A percentile compares a stretch with the other conserved stretches of the same genome.
These are phyloP conservation scores for Siderastrea radians DNA, from an alignment of 92 coral and sea anemone genomes.

Conservation along the genomic window DNA sequence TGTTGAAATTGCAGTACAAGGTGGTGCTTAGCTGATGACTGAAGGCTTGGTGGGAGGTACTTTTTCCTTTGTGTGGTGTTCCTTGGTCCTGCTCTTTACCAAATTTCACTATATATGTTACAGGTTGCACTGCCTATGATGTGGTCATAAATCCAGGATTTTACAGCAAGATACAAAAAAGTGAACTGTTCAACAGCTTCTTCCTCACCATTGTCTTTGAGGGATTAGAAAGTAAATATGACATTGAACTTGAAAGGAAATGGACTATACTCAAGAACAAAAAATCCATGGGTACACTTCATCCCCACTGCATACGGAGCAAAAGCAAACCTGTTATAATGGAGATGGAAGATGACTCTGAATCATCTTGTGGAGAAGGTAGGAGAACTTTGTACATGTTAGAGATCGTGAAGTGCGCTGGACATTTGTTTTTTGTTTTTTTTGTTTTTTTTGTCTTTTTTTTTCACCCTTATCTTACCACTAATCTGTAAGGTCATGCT, in stretches of 20 bases:
- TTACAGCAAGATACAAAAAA: conserved; percentile 78
- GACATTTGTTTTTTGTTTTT: too few relatives aligned
- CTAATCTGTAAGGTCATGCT: too few relatives aligned
- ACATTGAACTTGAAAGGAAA: conserved; percentile 74
- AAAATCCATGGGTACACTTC: conserved; percentile 84
- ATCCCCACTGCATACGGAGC: conserved; percentile 78
- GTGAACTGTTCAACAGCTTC: conserved; percentile 86
- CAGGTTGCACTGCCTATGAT: conserved; percentile 97
- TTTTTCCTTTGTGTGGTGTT: too few relatives aligned
- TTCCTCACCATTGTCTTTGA: conserved; percentile 94
- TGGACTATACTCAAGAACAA: conserved; percentile 91
- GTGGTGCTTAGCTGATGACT: too few relatives aligned
- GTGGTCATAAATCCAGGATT: conserved; percentile 83
- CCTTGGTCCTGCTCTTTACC: too few relatives aligned
- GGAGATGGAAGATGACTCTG: conserved; percentile 76
- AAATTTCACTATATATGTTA: neutral
- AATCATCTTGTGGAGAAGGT: conserved; percentile 22
- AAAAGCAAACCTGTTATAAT: conserved; percentile 95
- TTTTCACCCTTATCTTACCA: too few relatives aligned
- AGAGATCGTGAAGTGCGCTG: too few relatives aligned
- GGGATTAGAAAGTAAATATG: conserved; percentile 95
- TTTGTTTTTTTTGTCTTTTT: too few relatives aligned
- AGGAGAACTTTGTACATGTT: neutral
- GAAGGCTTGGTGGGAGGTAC: too few relatives aligned
- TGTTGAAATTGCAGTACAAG: too few relatives aligned